A percentile compares a stretch with the other conserved stretches of the same genome.
Conservation (phyloP, 30 jellyfish, hydroid and myxozoan species). For the Clytia hemisphaerica region DNA sequence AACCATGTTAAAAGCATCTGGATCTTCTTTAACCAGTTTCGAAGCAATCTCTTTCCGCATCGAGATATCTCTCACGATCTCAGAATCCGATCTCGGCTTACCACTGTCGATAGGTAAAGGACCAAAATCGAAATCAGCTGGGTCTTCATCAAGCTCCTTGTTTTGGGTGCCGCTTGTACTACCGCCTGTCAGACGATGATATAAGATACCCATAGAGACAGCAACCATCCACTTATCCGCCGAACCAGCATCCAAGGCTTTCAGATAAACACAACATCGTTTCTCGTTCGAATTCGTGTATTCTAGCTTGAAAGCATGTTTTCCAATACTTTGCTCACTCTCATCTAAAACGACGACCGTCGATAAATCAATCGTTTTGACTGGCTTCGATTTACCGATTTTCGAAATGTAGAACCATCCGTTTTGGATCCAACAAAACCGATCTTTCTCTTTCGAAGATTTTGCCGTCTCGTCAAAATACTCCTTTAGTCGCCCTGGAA, state of each 20-base stretch:
- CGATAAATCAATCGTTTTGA: constrained; percentile 64
- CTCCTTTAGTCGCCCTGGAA: constrained; percentile 28
- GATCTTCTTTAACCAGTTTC: not conserved
- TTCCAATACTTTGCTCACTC: constrained; percentile 67
- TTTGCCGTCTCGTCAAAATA: constrained; percentile 20
- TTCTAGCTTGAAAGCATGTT: constrained; percentile 61
- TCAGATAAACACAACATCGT: constrained; percentile 38
- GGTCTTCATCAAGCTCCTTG: no score
- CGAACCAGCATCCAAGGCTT: constrained; percentile 52
- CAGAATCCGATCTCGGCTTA: not conserved
- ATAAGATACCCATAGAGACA: constrained; percentile 90
- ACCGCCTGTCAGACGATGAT: constrained; percentile 57
- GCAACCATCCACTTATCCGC: constrained; percentile 99
- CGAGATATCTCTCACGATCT: not conserved
- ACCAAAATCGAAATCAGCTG: not conserved
- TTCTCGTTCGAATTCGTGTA: constrained; percentile 36
- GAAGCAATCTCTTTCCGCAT: not conserved
- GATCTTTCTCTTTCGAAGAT: constrained; percentile 44
- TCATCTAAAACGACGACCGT: constrained; percentile 79
- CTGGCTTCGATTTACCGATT: constrained; percentile 51
- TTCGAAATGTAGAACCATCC: constrained; percentile 71
- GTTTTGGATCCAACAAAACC: constrained; percentile 75
- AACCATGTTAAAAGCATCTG: constrained; percentile 22
- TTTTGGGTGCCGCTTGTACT: no score
- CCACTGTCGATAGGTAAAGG: no score